Conservation (phyloP, 2,888 invertebrate genomes). For the Callinectes sapidus region DNA sequence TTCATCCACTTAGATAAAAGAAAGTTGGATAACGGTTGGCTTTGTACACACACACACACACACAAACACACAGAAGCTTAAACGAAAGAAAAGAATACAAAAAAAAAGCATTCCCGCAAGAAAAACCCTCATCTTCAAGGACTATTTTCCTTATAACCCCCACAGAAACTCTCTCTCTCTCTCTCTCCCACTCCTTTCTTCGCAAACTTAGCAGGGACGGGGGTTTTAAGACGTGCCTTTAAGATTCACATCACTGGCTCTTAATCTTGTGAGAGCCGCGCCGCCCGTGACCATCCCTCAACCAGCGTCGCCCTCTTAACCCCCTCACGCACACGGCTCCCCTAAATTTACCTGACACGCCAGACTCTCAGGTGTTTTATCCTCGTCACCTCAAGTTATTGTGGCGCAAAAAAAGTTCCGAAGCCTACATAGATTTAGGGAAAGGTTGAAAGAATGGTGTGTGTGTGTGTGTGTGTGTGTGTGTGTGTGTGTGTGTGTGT, state of each 20-base stretch:
- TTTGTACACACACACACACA: not conserved
- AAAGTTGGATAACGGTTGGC: not conserved
- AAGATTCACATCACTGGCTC: not conserved
- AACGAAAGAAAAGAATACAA: not conserved
- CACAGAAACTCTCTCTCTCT: not conserved
- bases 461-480: no score
- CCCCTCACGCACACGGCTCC: not conserved
- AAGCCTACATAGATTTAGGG: not conserved
- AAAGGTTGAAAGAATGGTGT: not conserved
- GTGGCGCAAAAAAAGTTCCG: not conserved
- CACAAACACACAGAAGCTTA: conserved; percentile 3
- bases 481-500: no score
- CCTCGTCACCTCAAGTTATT: not conserved
- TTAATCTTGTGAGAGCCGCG: not conserved
- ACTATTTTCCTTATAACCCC: not conserved
- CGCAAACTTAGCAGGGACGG: not conserved
- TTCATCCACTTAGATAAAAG: not conserved
- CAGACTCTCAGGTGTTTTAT: not conserved
- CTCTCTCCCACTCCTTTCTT: not conserved
- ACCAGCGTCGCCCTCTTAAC: not conserved
- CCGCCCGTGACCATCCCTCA: not conserved
- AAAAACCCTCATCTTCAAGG: no score
- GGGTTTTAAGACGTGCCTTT: not conserved
- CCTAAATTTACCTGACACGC: not conserved
- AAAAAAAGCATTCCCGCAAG: no score